Evolutionary conservation across 2,113 vertebrate species (phyloP).

Genomic region (Gasterosteus nipponicus): DNA sequence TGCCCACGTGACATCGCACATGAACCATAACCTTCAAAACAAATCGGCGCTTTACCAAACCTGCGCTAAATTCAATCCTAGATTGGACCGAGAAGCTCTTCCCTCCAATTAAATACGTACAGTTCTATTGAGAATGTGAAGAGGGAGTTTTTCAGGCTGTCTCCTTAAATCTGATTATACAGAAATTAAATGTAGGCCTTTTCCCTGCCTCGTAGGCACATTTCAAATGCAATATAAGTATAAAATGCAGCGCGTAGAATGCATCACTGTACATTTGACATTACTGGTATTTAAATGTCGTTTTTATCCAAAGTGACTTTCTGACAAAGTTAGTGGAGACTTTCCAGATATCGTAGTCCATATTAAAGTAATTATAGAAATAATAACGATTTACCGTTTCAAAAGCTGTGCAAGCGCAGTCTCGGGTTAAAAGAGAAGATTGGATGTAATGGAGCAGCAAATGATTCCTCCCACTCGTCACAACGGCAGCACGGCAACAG

Average conservation of each 20-base stretch:
- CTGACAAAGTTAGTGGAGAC: neutral
- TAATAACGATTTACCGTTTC: neutral
- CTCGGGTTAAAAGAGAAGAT: slow-evolving; percentile 17
- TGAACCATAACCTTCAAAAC: neutral
- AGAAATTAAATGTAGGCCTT: neutral
- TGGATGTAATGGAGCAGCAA: slow-evolving; percentile 9
- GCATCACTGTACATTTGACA: slow-evolving; percentile 26
- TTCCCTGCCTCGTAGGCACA: neutral
- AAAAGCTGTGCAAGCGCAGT: neutral
- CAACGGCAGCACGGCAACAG: no score
- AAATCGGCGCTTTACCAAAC: neutral
- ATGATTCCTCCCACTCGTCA: neutral
- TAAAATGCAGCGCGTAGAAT: slow-evolving; percentile 12
- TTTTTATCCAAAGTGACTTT: slow-evolving; percentile 3
- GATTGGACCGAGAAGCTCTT: neutral
- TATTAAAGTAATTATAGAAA: neutral
- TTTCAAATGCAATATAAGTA: neutral
- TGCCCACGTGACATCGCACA: neutral
- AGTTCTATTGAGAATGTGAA: neutral
- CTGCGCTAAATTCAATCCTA: neutral
- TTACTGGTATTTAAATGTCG: neutral
- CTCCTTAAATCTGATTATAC: neutral
- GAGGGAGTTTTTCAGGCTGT: no score
- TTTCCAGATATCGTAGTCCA: neutral
- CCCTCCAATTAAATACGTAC: neutral